Conservation (phyloP, 2,888 invertebrate species). For the Cryptocheilus praepositus region DNA sequence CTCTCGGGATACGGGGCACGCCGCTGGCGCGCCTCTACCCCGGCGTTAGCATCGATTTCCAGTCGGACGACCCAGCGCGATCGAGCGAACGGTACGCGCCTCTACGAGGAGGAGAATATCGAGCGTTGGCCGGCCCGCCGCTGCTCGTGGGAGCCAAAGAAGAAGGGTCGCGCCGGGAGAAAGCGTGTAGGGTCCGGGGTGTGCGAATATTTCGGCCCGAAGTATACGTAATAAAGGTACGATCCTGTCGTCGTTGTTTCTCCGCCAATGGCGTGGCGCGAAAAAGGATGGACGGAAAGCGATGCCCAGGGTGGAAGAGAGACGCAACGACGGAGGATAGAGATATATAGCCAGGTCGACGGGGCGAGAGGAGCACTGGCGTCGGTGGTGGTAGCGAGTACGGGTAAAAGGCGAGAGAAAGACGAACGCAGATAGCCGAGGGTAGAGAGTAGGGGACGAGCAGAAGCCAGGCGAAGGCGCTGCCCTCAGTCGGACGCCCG, state of each 20-base stretch:
- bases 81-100: constrained; percentile 57
- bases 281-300: not conserved
- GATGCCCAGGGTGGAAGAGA: constrained; percentile 2
- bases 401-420: constrained; percentile 22
- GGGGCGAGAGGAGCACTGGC: not conserved
- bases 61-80: constrained; percentile 66
- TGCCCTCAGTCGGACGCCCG: constrained; percentile 64
- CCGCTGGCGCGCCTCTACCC: constrained; percentile 45
- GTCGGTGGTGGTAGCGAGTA: constrained; percentile 22
- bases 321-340: constrained; percentile 9
- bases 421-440: constrained; percentile 27
- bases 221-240: constrained; percentile 50
- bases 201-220: constrained; percentile 44
- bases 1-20: constrained; percentile 28
- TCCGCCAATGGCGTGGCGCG: constrained; percentile 3
- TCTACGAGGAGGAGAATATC: constrained; percentile 13
- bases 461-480: constrained; percentile 51
- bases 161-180: constrained; percentile 43
- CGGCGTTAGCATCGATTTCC: constrained; percentile 71
- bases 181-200: constrained; percentile 23
- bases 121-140: constrained; percentile 6
- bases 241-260: constrained; percentile 23
- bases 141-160: constrained; percentile 46
- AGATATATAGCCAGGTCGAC: constrained; percentile 1
- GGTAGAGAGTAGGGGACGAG: constrained; percentile 28